Percentiles rank a stretch among this genome's conserved stretches.
Conservation (phyloP, 2,113 vertebrate genomes). For the Trichechus manatus region DNA sequence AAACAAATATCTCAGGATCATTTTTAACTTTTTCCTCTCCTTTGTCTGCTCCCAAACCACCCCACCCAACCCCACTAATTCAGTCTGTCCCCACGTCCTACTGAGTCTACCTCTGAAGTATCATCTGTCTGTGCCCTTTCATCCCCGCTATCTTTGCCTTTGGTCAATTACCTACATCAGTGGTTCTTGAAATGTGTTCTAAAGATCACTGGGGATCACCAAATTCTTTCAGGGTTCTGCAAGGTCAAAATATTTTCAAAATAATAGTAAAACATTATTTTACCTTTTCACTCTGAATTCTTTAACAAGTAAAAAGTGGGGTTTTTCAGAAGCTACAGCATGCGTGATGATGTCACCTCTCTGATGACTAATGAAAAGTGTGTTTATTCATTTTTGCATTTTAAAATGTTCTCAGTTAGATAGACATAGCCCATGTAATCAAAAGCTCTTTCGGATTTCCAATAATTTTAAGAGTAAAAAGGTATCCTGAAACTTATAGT, state of each 20-base stretch:
- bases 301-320: slow-evolving; percentile 8
- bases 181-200: neutral
- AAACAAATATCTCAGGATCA: neutral
- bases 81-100: neutral
- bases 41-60: neutral
- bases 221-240: neutral
- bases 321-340: neutral
- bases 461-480: neutral
- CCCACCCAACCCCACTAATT: neutral
- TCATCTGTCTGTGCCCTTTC: neutral
- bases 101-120: neutral
- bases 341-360: neutral
- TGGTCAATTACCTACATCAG: neutral
- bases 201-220: neutral
- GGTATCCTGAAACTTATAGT: neutral
- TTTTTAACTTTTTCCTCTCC: neutral
- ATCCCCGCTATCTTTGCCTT: neutral
- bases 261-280: neutral
- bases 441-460: neutral
- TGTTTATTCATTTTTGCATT: neutral
- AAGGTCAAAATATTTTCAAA: neutral
- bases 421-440: neutral
- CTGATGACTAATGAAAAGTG: neutral
- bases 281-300: neutral
- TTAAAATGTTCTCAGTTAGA: neutral